Evolutionary conservation across 2,888 invertebrate genomes (phyloP), one percentile per base, ranked within the genome.

Genomic region (Diploptera punctata): DNA sequence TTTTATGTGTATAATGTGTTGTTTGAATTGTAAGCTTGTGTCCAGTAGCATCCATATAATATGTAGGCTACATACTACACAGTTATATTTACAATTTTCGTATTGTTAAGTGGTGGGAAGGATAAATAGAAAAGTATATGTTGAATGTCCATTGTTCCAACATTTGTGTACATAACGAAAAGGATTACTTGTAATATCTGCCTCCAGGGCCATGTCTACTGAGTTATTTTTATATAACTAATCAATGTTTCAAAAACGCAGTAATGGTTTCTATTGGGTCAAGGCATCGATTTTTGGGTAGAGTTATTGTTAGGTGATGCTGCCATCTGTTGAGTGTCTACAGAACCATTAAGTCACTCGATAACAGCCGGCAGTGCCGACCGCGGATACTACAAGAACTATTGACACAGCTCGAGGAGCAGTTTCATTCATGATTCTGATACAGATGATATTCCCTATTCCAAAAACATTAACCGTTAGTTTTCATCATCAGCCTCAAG

Each of bases 341-440:
- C 26, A 0, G 44, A 65, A 2, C 21, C 26, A 38, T 26, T 26
- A 65, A 65, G 4, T 43, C n/a, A n/a, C 57, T 5, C 4, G 26
- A 16, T 10, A 21, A 2, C 57, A 19, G 65, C 44, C 44, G 43
- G 16, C 44, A 43, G 65, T 65, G 43, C 44, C 24, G 65, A 65
- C 65, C 65, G 65, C n/a, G 65, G 65, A 3, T 44, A 65, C 65
- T 43, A 44, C 26, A 9, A 24, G 44, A 65, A 65, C 65, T 65
- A 65, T 44, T 65, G 44, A 24, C 65, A n/a, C n/a, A n/a, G 43
- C 29, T 26, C n/a, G 18, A 21, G 26, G 44, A 44, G 65, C 65
- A 18, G 62, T 65, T 65, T 65, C 65, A 65, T 65, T 65, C 65
- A 65, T 65, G 65, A 65, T 26, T 65, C 7, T n/a, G 26, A 2